Percentiles rank a stretch among this genome's conserved stretches.
These are phyloP conservation scores for Parapsyche elsis DNA, from an alignment of 1,140 invertebrate genomes.

Conservation along the genomic window DNA sequence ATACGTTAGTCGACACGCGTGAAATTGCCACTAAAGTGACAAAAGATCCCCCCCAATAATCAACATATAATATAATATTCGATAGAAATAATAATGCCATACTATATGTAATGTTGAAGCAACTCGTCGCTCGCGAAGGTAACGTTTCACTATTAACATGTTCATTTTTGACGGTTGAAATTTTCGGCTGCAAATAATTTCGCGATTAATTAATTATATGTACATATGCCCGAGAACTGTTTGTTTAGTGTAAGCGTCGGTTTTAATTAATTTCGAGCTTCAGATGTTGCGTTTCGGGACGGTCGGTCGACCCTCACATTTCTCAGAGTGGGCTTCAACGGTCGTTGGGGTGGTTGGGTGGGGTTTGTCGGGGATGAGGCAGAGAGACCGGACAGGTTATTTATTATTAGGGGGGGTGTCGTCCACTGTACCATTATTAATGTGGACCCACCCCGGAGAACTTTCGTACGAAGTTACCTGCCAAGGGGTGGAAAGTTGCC, in stretches of 20 bases:
- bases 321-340: neutral
- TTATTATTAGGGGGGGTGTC: constrained; percentile 54
- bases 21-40: neutral
- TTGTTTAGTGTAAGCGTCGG: constrained; percentile 1
- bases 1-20: constrained; percentile 14
- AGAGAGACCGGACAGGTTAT: constrained; percentile 49
- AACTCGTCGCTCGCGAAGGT: no score
- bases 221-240: neutral
- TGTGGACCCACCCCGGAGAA: constrained; percentile 38
- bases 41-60: neutral
- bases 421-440: constrained; percentile 55
- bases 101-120: no score
- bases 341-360: no score
- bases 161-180: no score
- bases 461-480: constrained; percentile 29
- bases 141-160: no score
- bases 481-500: constrained; percentile 2
- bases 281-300: neutral
- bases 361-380: neutral
- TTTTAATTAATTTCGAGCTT: constrained; percentile 40
- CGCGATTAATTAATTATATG: no score
- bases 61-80: no score
- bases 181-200: no score
- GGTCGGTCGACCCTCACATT: constrained; percentile 3
- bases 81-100: no score